Base-by-base conservation (phyloP, 2,113 vertebrate species). In the Alectura lathami region DNA sequence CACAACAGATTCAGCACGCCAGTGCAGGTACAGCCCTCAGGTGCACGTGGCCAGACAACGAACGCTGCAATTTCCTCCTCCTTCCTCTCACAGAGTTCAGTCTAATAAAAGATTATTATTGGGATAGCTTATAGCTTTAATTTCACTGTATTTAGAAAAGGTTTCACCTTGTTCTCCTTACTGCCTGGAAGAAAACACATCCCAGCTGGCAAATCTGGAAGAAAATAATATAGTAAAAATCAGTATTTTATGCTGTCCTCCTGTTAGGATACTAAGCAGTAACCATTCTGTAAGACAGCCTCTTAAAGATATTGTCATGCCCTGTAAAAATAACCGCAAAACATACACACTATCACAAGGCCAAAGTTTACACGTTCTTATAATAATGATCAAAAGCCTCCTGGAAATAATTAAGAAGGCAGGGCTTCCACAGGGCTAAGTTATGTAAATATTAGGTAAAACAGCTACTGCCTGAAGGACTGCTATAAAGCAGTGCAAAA, bases 171-270 rank as follows among this genome's bases (percentile, higher is more conserved):
- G 27, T 48, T 36, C 14, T 97, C 97, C 94, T 97, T 98, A 67
- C 93, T 93, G 56, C 98, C 97, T 66, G 98, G 72, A 90, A 96
- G 97, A 45, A 98, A 94, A 93, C 96, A 43, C 47, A 97, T 91
- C 51, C 97, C 98, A 89, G 96, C 20, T 84, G 98, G 98, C 72
- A 98, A 92, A 82, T 98, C 99, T 99, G 96, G 67, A 89, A 97
- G 22, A 86, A 48, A 86, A 88, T 15, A 86, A 90, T 6, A 6
- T 8, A n/a, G 36, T 1, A 0, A 36, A 36, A 38, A 69, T 36
- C 84, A 83, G 57, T 45, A 78, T 36, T 82, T 69, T 24, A 54
- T 51, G 69, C 30, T 30, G 27, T 22, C 69, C 20, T 60, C 43
- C 23, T 3, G 3, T 22, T 47, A 68, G 23, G 34, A 9, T 80